Base-by-base conservation (phyloP, 2,888 invertebrate genomes). In the Eilema depressum region DNA sequence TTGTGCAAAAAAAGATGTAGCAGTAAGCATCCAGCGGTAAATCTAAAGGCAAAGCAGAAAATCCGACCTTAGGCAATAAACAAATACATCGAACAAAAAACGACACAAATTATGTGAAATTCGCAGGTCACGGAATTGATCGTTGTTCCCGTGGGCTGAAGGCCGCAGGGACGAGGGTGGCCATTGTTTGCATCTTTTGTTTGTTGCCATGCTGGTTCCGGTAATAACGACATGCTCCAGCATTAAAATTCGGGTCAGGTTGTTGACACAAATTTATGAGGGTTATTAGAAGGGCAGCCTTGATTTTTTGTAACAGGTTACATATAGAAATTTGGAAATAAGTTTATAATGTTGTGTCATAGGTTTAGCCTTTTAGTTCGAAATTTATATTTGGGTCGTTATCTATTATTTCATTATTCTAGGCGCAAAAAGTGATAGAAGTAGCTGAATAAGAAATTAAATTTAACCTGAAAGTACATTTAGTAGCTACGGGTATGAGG, bases 211-310 rank as follows among this genome's bases (percentile, higher is more conserved):
- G 89, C 89, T 89, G 86, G 87, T 89, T 87, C 86, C 86, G 86
- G 89, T 88, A 90, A 93, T 92, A 93, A 90, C 89, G 61, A 61
- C 33, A 61, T 61, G 91, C 87, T 89, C 85, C 84, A 88, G 85
- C 91, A 93, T 93, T 93, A 90, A 93, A 93, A 93, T 93, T 92
- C 89, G 90, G 93, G 93, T 91, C 92, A 91, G 89, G 90, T 87
- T 89, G 92, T 91, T 92, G 93, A 92, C 92, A 92, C 87, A 91
- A 93, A 93, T 93, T 93, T 93, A 93, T 91, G 90, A 91, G 88
- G 86, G 90, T 86, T 87, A 75, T 88, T 88, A 88, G 83, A 87
- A 88, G 88, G 87, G 86, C 86, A 85, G 85, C 86, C 86, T 84
- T 88, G 84, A 89, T 91, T 90, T 87, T 80, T 79, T 77, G 77